Conservation (phyloP, 1,140 invertebrate species). For the Mya arenaria region DNA sequence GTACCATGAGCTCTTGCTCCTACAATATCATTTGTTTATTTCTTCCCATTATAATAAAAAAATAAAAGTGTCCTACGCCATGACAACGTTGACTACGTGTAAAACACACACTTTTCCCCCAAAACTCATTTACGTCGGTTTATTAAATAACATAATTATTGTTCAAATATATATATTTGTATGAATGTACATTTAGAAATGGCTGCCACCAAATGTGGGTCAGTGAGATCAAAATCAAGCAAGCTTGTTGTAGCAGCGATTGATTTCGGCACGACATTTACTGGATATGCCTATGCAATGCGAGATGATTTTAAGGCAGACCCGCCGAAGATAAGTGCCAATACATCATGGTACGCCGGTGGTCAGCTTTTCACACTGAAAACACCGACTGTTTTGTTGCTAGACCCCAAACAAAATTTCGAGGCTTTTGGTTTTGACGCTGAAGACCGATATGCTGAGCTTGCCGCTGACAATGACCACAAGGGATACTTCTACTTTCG, state of each 20-base stretch:
- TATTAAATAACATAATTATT: too few species aligned
- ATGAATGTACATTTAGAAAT: too few species aligned
- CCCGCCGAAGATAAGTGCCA: conserved; percentile 16
- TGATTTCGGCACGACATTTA: conserved; percentile 33
- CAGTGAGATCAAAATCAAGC: too few species aligned
- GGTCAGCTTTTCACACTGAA: conserved; percentile 35
- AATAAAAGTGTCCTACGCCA: too few species aligned
- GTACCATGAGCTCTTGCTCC: too few species aligned
- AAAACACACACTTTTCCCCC: too few species aligned
- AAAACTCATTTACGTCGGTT: too few species aligned
- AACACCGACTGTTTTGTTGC: conserved; percentile 48
- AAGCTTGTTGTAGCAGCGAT: conserved; percentile 33
- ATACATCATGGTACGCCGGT: conserved; percentile 23
- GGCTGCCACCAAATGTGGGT: too few species aligned
- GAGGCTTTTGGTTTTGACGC: conserved; percentile 51
- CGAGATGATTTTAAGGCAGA: conserved; percentile 17
- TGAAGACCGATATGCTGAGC: conserved; percentile 50
- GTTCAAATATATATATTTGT: too few species aligned
- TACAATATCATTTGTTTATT: too few species aligned
- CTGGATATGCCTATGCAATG: conserved; percentile 31
- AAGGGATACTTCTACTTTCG: conserved; percentile 44
- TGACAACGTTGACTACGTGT: too few species aligned
- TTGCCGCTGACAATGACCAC: conserved; percentile 10
- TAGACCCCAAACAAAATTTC: conserved; percentile 29
- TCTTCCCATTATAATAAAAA: too few species aligned